Evolutionary conservation across 2,797 vertebrate species (phyloP), one percentile per base, ranked within the genome.

Genomic region (Falco cherrug): DNA sequence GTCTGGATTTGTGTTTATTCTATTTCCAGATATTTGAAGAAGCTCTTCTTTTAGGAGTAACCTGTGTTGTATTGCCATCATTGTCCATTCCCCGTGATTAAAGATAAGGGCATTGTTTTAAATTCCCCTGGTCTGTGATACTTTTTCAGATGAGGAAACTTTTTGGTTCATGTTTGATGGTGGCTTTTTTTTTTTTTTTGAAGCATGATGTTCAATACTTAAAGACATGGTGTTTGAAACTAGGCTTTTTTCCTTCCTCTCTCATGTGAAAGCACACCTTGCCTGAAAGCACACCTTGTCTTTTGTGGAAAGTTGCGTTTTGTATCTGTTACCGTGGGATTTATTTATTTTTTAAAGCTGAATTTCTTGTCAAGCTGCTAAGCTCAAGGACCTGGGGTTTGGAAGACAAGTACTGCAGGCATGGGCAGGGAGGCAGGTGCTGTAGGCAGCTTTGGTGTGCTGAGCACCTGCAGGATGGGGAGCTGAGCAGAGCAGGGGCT

Each of bases 401-500:
- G 17, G 14, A 19, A 41, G 12, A 1, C 21, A 31, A 41, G 1
- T 0, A 1, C 26, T 1, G 3, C 18, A 33, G 41, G 33, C 39
- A 17, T n/a, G 31, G 8, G 29, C 4, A 4, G 37, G 26, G 37
- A 48, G 43, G 57, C 0, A 5, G 29, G 9, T 33, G 61, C 19
- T 1, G 2, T 11, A 21, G 59, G 25, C n/a, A n/a, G 41, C 50
- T 45, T 22, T 0, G 8, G 54, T 4, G 16, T 31, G 53, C 37
- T 43, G 21, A 21, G 54, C n/a, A 7, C 39, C 45, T 33, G 21
- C 35, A 4, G 33, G 51, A 68, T 21, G 59, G 65, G 35, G 22
- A 59, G 8, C 8, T 4, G 28, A 48, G 78, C 2, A 2, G 63
- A 80, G 16, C 19, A 35, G 33, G 20, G 39, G 56, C 50, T 37